Evolutionary conservation across 2,797 vertebrate genomes (phyloP).

Genomic region (Argyrosomus regius): DNA sequence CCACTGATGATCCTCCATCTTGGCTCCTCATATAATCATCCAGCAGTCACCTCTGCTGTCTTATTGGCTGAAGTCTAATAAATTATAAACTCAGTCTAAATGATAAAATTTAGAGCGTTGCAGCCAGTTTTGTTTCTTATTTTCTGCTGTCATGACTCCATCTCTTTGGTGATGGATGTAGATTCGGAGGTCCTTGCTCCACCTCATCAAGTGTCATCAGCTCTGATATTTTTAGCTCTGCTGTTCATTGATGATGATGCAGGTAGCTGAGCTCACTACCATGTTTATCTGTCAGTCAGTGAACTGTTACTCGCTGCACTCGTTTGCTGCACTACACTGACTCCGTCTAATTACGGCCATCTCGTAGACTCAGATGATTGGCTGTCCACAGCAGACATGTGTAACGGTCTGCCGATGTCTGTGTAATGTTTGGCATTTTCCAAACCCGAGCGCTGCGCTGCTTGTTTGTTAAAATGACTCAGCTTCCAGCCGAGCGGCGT

Average conservation of each 20-base stretch:
- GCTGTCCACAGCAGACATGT: conserved; percentile 61
- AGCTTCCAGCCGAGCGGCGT: conserved; percentile 48
- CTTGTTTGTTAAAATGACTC: conserved; percentile 67
- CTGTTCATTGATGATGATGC: neutral
- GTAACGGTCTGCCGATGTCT: conserved; percentile 75
- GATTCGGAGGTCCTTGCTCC: neutral
- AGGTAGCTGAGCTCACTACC: neutral
- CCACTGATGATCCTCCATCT: too few species aligned
- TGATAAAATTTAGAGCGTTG: neutral
- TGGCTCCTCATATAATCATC: too few species aligned
- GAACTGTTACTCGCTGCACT: conserved; percentile 17
- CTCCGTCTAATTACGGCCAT: conserved; percentile 57
- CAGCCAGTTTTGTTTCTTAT: neutral
- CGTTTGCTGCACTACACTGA: conserved; percentile 46
- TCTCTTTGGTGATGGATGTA: neutral
- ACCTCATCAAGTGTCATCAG: neutral
- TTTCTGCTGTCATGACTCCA: neutral
- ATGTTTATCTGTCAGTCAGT: neutral
- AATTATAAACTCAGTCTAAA: neutral
- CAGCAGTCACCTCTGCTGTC: neutral
- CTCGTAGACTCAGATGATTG: conserved; percentile 49
- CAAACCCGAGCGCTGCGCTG: conserved; percentile 49
- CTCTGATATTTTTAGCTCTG: too few species aligned
- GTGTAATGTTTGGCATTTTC: conserved; percentile 71
- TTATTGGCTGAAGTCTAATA: neutral